These are phyloP conservation scores for Tamias sibiricus DNA, from an alignment of 2,113 vertebrate species.

Conservation along the genomic window DNA sequence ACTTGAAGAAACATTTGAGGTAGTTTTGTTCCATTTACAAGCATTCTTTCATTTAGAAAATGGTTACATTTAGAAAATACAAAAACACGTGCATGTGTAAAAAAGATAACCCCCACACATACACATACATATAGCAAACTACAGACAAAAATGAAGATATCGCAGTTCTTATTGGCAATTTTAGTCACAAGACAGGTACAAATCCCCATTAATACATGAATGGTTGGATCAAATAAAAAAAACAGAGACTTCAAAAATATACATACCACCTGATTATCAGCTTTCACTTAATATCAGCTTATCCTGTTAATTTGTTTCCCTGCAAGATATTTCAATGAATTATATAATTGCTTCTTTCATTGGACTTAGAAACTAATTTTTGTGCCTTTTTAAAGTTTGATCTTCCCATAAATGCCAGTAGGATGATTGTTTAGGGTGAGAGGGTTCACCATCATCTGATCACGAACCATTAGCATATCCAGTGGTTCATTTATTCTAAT, in stretches of 20 bases:
- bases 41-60: background rate
- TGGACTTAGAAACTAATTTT: background rate
- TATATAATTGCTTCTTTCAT: background rate
- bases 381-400: background rate
- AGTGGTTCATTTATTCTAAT: background rate
- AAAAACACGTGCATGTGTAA: background rate
- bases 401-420: background rate
- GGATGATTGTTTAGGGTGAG: background rate
- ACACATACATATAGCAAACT: background rate
- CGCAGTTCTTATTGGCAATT: background rate
- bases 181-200: background rate
- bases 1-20: background rate
- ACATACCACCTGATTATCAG: background rate
- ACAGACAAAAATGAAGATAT: background rate
- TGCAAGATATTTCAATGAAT: background rate
- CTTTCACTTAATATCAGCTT: background rate
- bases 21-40: background rate
- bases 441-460: background rate
- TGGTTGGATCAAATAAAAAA: background rate
- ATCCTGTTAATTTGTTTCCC: too few species aligned
- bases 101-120: too few species aligned
- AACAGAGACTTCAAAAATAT: background rate
- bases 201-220: background rate
- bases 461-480: background rate
- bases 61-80: background rate